Conservation (phyloP, 2,888 invertebrate species). For the Metalampra italica region DNA sequence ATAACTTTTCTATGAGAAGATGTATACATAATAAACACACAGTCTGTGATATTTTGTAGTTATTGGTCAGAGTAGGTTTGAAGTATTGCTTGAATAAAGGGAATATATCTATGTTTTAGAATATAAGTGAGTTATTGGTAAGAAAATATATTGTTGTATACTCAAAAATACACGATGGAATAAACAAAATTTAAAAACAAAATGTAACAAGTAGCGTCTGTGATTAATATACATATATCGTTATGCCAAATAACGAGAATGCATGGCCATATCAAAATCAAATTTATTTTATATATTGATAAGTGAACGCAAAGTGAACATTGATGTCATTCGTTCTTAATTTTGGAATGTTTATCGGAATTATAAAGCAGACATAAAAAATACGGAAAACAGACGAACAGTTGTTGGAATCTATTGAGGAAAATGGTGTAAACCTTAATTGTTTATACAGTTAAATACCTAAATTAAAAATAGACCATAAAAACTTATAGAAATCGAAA, state of each 20-base stretch:
- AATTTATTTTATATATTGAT: slow-evolving; percentile 62
- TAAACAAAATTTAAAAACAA: slow-evolving; percentile 47
- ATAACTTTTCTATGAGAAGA: slow-evolving; percentile 77
- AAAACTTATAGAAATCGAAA: not conserved
- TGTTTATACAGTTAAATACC: not conserved
- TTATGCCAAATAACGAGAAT: slow-evolving; percentile 59
- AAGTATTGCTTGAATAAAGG: slow-evolving; percentile 74
- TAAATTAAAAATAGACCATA: not conserved
- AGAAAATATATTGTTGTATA: slow-evolving; percentile 66
- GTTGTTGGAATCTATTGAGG: not conserved
- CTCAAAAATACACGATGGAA: slow-evolving; percentile 54
- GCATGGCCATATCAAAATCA: slow-evolving; percentile 74
- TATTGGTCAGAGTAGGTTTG: slow-evolving; percentile 74
- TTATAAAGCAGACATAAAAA: slow-evolving; percentile 39
- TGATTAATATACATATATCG: slow-evolving; percentile 74
- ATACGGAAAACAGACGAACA: not conserved
- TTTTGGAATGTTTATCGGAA: slow-evolving; percentile 37
- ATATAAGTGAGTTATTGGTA: slow-evolving; percentile 69
- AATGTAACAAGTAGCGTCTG: slow-evolving; percentile 61
- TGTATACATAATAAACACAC: slow-evolving; percentile 78
- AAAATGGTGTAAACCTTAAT: not conserved
- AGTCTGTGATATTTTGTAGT: slow-evolving; percentile 79
- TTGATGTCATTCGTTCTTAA: slow-evolving; percentile 23
- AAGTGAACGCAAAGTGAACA: slow-evolving; percentile 36
- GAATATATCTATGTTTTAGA: slow-evolving; percentile 67